A percentile compares a stretch with the other conserved stretches of the same genome.
phyloP scores from a whole-genome alignment of 2,113 vertebrate genomes.

The Bubo blakistoni region DNA sequence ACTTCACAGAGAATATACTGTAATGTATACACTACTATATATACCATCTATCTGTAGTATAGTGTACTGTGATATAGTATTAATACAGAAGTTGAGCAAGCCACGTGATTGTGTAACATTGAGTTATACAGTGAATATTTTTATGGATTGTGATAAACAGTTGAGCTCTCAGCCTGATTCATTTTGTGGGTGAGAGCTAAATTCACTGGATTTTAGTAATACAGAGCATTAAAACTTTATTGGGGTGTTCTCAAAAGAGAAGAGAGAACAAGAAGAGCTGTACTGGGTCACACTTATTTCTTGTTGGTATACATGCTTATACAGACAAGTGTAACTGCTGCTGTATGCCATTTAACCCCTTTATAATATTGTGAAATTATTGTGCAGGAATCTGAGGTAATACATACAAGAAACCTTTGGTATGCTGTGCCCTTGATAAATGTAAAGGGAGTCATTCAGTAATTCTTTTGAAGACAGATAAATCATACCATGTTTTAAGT shows the following conservation, averaged over 20 bases:
- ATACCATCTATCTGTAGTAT: background rate
- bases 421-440: background rate
- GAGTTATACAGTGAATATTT: background rate
- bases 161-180: background rate
- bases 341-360: background rate
- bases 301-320: background rate
- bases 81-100: background rate
- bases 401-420: background rate
- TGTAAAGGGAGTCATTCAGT: background rate
- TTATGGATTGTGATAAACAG: background rate
- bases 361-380: background rate
- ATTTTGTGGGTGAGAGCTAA: background rate
- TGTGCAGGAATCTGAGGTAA: background rate
- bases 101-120: background rate
- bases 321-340: background rate
- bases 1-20: background rate
- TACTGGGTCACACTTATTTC: background rate
- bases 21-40: background rate
- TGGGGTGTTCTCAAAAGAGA: background rate
- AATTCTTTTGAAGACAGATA: background rate
- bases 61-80: background rate
- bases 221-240: background rate
- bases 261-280: background rate
- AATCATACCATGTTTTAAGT: background rate
- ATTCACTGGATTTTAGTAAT: background rate